A percentile compares a stretch with the other conserved stretches of the same genome.
phyloP scores from a whole-genome alignment of 2,113 vertebrate genomes.

The Thunnus thynnus region DNA sequence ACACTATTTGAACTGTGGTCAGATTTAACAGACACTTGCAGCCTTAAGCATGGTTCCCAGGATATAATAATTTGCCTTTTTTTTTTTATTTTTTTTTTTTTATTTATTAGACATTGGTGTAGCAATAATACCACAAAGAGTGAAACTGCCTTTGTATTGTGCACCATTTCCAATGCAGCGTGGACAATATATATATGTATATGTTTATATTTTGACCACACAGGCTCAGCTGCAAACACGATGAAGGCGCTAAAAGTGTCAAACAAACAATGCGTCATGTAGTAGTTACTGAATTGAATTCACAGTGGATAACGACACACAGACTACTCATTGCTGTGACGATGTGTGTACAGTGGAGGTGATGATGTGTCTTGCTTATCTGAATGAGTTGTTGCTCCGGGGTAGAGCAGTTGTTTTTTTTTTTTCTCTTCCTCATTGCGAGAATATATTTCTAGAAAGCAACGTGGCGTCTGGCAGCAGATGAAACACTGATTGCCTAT shows the following conservation, averaged over 20 bases:
- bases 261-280: background rate
- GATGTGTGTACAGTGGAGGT: conserved; percentile 36
- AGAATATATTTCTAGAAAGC: conserved; percentile 64
- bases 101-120: background rate
- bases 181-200: background rate
- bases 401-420: background rate
- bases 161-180: background rate
- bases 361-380: conserved; percentile 36
- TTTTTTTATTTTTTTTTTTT: background rate
- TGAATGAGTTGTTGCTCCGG: conserved; percentile 41
- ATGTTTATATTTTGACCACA: background rate
- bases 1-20: background rate
- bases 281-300: background rate
- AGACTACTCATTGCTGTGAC: conserved; percentile 11
- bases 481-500: conserved; percentile 67
- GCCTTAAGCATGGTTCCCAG: background rate
- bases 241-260: background rate
- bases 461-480: conserved; percentile 53
- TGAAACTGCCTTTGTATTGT: background rate
- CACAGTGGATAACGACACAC: background rate
- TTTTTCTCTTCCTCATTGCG: background rate
- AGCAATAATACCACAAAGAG: background rate
- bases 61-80: background rate
- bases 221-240: background rate
- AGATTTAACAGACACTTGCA: background rate